phyloP scores from a whole-genome alignment of 2,797 vertebrate genomes.

The Tinamus major region DNA sequence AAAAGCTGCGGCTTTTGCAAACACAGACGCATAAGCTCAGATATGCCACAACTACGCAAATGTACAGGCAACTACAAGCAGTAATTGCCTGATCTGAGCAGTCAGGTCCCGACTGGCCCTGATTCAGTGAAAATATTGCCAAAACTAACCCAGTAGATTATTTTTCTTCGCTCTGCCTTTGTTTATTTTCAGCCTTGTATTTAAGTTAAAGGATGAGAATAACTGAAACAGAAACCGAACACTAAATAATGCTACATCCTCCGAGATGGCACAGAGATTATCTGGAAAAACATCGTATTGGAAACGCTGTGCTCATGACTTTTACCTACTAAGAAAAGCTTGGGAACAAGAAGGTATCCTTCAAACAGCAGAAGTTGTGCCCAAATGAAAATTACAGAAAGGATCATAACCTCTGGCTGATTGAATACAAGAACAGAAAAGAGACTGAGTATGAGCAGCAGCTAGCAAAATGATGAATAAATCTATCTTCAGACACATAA shows the following conservation, averaged over 20 bases:
- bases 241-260: background rate
- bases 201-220: slow-evolving; percentile 27
- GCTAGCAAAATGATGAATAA: background rate
- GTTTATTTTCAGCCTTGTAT: background rate
- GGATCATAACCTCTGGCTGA: background rate
- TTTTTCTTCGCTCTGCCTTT: background rate
- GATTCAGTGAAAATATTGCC: background rate
- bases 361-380: background rate
- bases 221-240: background rate
- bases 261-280: background rate
- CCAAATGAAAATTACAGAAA: background rate
- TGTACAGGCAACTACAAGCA: background rate
- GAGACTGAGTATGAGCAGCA: background rate
- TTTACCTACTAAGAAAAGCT: background rate
- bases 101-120: background rate
- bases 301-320: background rate
- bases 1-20: slow-evolving; percentile 27
- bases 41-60: background rate
- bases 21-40: background rate
- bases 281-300: background rate
- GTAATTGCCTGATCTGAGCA: background rate
- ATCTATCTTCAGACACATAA: background rate
- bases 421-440: background rate
- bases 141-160: background rate
- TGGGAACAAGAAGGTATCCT: background rate